phyloP scores from a whole-genome alignment of 2,888 invertebrate genomes.

The Hyalella azteca region DNA sequence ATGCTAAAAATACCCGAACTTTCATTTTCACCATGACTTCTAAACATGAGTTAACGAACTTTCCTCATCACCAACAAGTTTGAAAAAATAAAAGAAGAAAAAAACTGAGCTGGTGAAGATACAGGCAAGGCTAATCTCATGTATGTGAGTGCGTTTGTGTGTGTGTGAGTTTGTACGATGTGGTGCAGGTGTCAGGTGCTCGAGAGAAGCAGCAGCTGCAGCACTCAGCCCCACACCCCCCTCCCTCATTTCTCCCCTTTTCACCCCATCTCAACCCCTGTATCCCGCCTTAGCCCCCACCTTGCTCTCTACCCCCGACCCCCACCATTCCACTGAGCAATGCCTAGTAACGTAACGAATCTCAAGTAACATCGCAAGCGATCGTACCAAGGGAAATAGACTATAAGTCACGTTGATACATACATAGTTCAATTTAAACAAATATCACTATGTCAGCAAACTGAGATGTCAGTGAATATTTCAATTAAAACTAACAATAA shows the following conservation, averaged over 20 bases:
- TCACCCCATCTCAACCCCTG: neutral
- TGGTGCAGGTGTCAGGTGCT: conserved; percentile 21
- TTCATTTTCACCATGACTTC: neutral
- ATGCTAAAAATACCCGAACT: no score
- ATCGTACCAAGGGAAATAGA: neutral
- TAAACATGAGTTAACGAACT: neutral
- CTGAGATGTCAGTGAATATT: neutral
- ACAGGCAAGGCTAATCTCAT: no score
- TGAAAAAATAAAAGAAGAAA: neutral
- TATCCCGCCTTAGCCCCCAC: neutral
- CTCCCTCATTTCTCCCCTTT: neutral
- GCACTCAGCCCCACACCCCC: neutral
- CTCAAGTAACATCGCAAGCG: neutral
- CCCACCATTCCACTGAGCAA: neutral
- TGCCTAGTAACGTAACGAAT: neutral
- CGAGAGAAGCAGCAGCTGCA: neutral
- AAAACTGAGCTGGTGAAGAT: no score
- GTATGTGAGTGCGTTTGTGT: neutral
- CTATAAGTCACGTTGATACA: neutral
- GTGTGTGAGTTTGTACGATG: neutral
- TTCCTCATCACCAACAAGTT: neutral
- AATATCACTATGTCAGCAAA: neutral
- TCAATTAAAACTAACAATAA: neutral
- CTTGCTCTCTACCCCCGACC: neutral
- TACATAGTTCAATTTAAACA: neutral